Evolutionary conservation across 2,888 invertebrate genomes (phyloP).

Genomic region (Agrochola macilenta): DNA sequence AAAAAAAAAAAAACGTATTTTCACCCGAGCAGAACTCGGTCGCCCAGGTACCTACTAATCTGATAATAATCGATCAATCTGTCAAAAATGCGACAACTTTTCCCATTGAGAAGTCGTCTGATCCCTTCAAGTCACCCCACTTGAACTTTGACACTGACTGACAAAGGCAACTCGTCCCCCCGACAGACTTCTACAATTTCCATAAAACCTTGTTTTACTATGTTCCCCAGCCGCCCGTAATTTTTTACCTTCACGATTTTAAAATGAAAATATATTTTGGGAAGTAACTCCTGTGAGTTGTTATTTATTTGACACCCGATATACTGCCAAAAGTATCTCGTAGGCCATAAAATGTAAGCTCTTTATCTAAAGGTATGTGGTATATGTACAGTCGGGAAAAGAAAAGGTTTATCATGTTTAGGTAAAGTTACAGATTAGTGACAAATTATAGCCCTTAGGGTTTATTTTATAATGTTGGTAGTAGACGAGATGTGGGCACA

Average conservation of each 20-base stretch:
- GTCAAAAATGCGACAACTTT: conserved; percentile 36
- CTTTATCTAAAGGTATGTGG: conserved; percentile 28
- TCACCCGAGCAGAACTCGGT: no score
- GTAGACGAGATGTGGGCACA: no score
- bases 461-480: no score
- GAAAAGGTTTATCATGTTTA: not conserved
- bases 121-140: conserved; percentile 12
- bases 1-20: no score
- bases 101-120: conserved; percentile 14
- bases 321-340: conserved; percentile 50
- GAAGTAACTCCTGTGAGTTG: conserved; percentile 41
- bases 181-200: conserved; percentile 32
- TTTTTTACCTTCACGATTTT: conserved; percentile 49
- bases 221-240: conserved; percentile 63
- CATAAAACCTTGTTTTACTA: conserved; percentile 50
- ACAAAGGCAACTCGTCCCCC: conserved; percentile 16
- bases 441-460: no score
- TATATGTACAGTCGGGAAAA: conserved; percentile 1
- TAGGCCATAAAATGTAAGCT: conserved; percentile 48
- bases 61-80: conserved; percentile 39
- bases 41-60: no score
- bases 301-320: conserved; percentile 62
- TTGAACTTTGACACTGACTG: conserved; percentile 48
- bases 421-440: no score
- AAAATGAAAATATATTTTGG: conserved; percentile 57